Base-by-base conservation (phyloP, 2,797 vertebrate genomes). In the Scleropages formosus region DNA sequence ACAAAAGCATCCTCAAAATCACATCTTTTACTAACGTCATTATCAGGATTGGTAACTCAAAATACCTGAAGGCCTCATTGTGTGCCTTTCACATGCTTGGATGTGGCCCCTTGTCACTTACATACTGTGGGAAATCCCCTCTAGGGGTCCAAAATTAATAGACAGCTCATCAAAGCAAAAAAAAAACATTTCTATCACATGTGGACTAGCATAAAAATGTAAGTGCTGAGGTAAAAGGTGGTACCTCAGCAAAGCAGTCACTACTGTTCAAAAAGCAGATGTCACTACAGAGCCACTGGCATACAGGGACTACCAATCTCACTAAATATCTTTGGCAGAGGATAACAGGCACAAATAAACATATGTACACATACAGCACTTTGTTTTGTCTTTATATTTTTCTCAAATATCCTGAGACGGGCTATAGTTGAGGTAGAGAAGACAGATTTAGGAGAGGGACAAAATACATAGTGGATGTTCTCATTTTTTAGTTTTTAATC, bases 331-430 rank as follows among this genome's bases (percentile, higher is more conserved):
- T 89, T 91, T 93, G 89, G 90, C 90, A 91, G 31, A 79, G 89
- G 90, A 92, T 90, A 90, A 92, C 87, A 92, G 87, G 82, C 85
- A 83, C 85, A 90, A 89, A 90, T 84, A 89, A 89, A 91, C 89
- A 91, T 68, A 75, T 58, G 83, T 86, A 85, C 87, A 84, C 81
- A 86, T 71, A 72, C 67, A 78, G 72, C 81, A 85, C 86, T 91
- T 89, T 86, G 85, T 88, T 88, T 87, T 82, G 84, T 87, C 88
- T 68, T 68, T 75, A 16, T 56, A 49, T 24, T 47, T 62, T 62
- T 63, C 6, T 27, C 39, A 10, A 56, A 18, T 56, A 26, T 87
- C 87, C 85, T 82, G 84, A 87, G 89, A 84, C 85, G 78, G 82
- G 84, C 83, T 79, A 81, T 80, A 85, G 88, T 70, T 86, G 85